phyloP scores from a whole-genome alignment of 2,113 vertebrate genomes.

The Toxotes jaculatrix region DNA sequence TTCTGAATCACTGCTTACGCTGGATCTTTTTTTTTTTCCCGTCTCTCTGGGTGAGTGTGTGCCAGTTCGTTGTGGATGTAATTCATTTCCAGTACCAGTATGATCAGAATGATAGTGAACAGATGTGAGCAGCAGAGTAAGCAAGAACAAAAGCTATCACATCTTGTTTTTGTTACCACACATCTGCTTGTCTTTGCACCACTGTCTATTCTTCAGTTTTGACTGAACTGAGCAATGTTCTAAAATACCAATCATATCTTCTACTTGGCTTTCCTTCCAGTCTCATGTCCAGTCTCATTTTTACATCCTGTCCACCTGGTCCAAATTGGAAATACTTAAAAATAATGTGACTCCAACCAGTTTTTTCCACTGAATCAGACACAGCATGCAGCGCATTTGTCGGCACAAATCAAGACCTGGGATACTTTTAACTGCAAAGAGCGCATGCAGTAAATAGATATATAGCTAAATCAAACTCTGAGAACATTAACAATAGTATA shows the following conservation, averaged over 20 bases:
- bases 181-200: conserved; percentile 10
- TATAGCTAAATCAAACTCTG: neutral
- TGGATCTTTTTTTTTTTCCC: neutral
- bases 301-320: neutral
- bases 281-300: neutral
- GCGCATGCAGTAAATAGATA: no score
- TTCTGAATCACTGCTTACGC: neutral
- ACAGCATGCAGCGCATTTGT: neutral
- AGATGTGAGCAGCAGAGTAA: conserved; percentile 12
- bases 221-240: neutral
- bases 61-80: neutral
- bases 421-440: neutral
- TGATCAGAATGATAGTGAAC: conserved; percentile 14
- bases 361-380: neutral
- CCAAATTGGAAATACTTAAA: neutral
- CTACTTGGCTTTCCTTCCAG: neutral
- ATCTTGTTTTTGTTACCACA: conserved; percentile 9
- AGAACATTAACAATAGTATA: neutral
- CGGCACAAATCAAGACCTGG: neutral
- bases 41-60: neutral
- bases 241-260: conserved; percentile 12
- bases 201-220: neutral
- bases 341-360: neutral
- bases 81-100: neutral
- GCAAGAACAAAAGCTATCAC: neutral